Evolutionary conservation across 2,888 invertebrate genomes (phyloP), one percentile per base, ranked within the genome.

Genomic region (Tuta absoluta): DNA sequence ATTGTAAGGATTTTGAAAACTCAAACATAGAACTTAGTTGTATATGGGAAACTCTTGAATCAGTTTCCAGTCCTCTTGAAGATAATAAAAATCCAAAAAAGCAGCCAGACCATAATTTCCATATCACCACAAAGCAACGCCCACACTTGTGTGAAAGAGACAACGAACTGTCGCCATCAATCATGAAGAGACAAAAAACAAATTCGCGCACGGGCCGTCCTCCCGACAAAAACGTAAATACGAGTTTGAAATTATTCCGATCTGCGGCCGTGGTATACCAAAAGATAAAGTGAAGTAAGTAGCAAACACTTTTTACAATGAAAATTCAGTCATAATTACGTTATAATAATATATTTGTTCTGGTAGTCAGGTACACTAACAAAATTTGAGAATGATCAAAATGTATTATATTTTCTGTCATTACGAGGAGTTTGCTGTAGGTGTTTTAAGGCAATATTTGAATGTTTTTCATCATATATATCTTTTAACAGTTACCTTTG

Each of bases 161-260:
- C 45, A 45, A 48, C 17, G 28, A 62, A 37, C 62, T 53, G 53
- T 62, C 62, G 38, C 33, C 63, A 63, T 63, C 63, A 63, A 63
- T 63, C 63, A 63, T 63, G 23, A 19, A 45, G 51, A 48, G 57
- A 57, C 63, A 57, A 63, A 57, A 62, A 49, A 51, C 63, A 57
- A 63, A 63, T 63, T 63, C 48, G 57, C 63, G 28, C 53, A 37
- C 51, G 28, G 24, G 21, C 51, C 51, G 53, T 23, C 48, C 49
- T 49, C 38, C 23, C 53, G 38, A 38, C 53, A 53, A 62, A 62
- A 62, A 62, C 62, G 21, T 45, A 51, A n/a, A 49, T 61, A 23
- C 48, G 61, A 61, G 45, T 61, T 61, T 61, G 49, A 61, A 61
- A 61, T 41, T 24, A 48, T 61, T 61, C 49, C 23, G 49, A 49